Conservation (phyloP, 2,113 vertebrate species). For the Prunella fulvescens region DNA sequence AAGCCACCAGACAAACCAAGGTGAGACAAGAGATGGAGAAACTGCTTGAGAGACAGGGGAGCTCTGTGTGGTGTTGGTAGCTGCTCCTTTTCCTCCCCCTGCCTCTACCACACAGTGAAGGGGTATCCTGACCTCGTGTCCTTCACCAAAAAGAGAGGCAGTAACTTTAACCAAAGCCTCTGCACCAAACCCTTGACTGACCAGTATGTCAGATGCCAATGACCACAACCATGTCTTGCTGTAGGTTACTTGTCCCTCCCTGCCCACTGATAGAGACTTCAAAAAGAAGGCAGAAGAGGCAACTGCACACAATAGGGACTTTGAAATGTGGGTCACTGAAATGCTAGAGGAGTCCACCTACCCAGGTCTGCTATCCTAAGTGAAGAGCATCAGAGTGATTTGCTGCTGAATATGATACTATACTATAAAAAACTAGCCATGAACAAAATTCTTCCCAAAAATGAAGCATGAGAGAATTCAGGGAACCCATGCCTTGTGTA, state of each 20-base stretch:
- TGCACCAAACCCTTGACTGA: neutral
- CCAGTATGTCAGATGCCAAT: neutral
- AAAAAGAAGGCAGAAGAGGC: neutral
- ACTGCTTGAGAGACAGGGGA: neutral
- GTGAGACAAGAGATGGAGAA: neutral
- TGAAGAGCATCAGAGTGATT: neutral
- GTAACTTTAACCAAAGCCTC: neutral
- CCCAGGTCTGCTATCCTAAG: neutral
- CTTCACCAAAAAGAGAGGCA: neutral
- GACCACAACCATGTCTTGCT: neutral
- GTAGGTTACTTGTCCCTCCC: accelerated
- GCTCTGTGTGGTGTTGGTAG: neutral
- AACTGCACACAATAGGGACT: neutral
- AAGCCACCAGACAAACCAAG: neutral
- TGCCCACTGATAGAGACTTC: neutral
- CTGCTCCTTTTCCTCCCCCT: neutral
- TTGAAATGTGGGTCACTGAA: neutral
- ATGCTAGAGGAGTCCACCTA: neutral
- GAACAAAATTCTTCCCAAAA: neutral
- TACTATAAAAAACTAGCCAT: neutral
- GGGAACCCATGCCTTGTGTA: neutral
- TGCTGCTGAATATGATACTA: neutral
- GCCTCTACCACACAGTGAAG: neutral
- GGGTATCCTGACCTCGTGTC: neutral
- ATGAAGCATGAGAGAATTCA: neutral